These are phyloP conservation scores for Agraylea sexmaculata DNA, from an alignment of 1,140 invertebrate genomes.

Conservation along the genomic window DNA sequence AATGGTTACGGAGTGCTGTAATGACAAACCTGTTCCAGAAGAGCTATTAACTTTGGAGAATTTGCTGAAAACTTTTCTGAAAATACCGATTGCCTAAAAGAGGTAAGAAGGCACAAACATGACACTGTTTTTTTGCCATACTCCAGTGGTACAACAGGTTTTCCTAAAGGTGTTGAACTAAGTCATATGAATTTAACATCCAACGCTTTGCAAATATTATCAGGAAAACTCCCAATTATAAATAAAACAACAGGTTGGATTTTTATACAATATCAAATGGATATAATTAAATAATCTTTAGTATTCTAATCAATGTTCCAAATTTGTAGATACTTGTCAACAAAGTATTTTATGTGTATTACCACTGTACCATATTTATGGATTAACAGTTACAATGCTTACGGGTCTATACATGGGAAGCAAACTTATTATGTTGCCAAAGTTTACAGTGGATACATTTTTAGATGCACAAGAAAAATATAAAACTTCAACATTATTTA, in stretches of 20 bases:
- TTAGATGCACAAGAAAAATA: slow-evolving; percentile 44
- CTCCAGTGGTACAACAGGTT: slow-evolving; percentile 82
- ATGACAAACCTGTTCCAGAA: slow-evolving; percentile 28
- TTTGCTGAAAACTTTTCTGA: slow-evolving; percentile 32
- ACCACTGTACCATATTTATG: slow-evolving; percentile 82
- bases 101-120: slow-evolving; percentile 28
- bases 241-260: slow-evolving; percentile 27
- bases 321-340: slow-evolving; percentile 39
- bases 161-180: slow-evolving; percentile 79
- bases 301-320: too few species aligned
- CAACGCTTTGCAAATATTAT: slow-evolving; percentile 39
- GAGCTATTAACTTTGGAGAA: slow-evolving; percentile 47
- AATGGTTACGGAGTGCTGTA: slow-evolving; percentile 38
- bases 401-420: slow-evolving; percentile 48
- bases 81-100: slow-evolving; percentile 35
- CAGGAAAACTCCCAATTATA: slow-evolving; percentile 26
- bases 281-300: neutral
- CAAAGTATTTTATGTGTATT: slow-evolving; percentile 50
- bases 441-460: slow-evolving; percentile 57
- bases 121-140: slow-evolving; percentile 48
- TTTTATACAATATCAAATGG: neutral
- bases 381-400: slow-evolving; percentile 46
- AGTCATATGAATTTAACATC: slow-evolving; percentile 53
- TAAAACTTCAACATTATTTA: slow-evolving; percentile 42
- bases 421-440: slow-evolving; percentile 59